These are phyloP conservation scores for Drosophila gunungcola DNA, from an alignment of 1,140 invertebrate genomes.

Conservation along the genomic window DNA sequence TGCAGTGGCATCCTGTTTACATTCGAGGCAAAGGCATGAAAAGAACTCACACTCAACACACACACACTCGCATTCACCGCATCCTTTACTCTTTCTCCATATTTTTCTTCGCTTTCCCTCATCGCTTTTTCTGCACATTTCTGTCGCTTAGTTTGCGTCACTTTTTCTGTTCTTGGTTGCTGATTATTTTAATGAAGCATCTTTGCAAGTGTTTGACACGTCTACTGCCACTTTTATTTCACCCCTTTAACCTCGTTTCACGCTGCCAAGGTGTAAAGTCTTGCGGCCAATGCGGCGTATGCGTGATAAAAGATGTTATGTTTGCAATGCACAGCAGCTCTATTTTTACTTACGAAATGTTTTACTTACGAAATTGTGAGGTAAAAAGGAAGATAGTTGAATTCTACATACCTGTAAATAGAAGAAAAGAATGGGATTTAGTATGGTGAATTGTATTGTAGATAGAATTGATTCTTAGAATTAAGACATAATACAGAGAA, in stretches of 20 bases:
- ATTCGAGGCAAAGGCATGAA: conserved; percentile 44
- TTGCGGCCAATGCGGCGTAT: conserved; percentile 33
- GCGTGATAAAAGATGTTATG: conserved; percentile 23
- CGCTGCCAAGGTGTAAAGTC: conserved; percentile 9
- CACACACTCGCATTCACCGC: conserved; percentile 30
- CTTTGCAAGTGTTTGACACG: conserved; percentile 35
- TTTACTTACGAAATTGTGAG: neutral
- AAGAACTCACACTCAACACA: conserved; percentile 25
- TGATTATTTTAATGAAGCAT: conserved; percentile 72
- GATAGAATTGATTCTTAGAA: neutral
- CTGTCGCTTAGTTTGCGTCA: conserved; percentile 11
- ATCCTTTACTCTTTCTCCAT: conserved; percentile 14
- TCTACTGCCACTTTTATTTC: neutral
- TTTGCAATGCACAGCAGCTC: neutral
- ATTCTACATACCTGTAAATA: conserved; percentile 63
- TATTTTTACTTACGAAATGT: conserved; percentile 49
- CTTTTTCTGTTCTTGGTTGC: conserved; percentile 43
- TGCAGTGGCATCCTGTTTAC: conserved; percentile 51
- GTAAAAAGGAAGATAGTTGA: neutral
- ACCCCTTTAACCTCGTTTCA: neutral
- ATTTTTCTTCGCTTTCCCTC: conserved; percentile 12
- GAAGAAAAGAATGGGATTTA: conserved; percentile 29
- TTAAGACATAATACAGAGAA: neutral
- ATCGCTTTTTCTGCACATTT: conserved; percentile 32
- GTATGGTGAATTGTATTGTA: neutral